These are phyloP conservation scores for Tolypeutes matacus DNA, from an alignment of 2,797 vertebrate species.

Conservation along the genomic window DNA sequence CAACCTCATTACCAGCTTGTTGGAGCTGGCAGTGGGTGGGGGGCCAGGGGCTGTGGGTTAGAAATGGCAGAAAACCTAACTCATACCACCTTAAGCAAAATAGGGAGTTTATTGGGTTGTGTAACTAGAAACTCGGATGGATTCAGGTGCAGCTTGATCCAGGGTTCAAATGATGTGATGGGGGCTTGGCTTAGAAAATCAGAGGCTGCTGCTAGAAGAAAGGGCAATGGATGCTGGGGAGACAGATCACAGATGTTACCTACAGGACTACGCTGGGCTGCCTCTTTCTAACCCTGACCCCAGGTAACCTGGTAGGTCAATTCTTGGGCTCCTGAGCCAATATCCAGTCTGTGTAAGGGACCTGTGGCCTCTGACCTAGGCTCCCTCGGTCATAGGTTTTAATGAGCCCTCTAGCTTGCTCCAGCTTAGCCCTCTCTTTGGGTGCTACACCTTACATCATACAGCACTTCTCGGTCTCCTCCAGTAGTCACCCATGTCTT, in stretches of 20 bases:
- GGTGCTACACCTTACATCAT: neutral
- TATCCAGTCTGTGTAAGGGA: neutral
- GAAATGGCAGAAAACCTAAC: neutral
- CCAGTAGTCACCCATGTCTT: no score
- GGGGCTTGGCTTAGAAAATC: neutral
- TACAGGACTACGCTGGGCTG: accelerated
- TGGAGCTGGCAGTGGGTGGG: neutral
- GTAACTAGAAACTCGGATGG: accelerated
- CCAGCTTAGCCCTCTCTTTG: neutral
- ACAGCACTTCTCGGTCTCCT: no score
- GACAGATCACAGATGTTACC: accelerated
- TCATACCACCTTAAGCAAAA: neutral
- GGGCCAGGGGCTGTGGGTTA: neutral
- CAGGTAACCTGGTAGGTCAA: neutral
- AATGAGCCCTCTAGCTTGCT: neutral
- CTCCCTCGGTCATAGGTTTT: neutral
- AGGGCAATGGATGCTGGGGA: neutral
- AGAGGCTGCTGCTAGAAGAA: neutral
- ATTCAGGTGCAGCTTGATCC: neutral
- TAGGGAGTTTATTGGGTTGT: neutral
- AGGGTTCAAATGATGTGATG: neutral
- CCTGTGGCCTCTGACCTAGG: neutral
- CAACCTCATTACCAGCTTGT: neutral
- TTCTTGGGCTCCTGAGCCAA: neutral
- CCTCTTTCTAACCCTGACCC: neutral